Evolutionary conservation across 2,797 vertebrate genomes (phyloP).

Genomic region (Miichthys miiuy): DNA sequence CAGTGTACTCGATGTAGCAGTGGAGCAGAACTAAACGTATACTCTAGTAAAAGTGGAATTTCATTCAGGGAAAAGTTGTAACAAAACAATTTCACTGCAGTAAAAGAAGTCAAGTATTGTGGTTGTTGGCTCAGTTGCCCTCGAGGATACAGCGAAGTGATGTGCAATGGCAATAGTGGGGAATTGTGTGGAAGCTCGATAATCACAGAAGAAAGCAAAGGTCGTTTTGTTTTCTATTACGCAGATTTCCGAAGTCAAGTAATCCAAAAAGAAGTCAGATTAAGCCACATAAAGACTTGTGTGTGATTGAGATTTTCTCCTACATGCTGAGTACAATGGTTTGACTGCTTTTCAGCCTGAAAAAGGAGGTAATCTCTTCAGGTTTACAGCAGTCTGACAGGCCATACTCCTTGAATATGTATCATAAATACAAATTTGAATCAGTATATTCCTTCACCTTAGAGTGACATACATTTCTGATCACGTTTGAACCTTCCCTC

Average conservation of each 20-base stretch:
- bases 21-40: not conserved
- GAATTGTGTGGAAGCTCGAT: conserved; percentile 18
- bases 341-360: conserved; percentile 3
- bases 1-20: not conserved
- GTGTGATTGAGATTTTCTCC: conserved; percentile 19
- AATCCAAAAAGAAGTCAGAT: conserved; percentile 27
- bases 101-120: conserved; percentile 23
- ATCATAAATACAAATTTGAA: not conserved
- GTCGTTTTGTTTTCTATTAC: conserved; percentile 26
- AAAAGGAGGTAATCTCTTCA: not conserved
- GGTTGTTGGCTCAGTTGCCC: conserved; percentile 29
- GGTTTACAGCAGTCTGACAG: conserved; percentile 9
- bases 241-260: conserved; percentile 32
- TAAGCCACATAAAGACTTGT: conserved; percentile 19
- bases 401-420: not conserved
- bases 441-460: not conserved
- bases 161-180: conserved; percentile 14
- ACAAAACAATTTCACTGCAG: conserved; percentile 40
- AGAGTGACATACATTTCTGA: conserved; percentile 6
- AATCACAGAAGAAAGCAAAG: conserved; percentile 26
- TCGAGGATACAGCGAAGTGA: conserved; percentile 35
- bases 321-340: conserved; percentile 2
- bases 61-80: conserved; percentile 23
- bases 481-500: not conserved
- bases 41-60: conserved; percentile 3